Conservation (phyloP, 2,797 vertebrate species). For the Myripristis jacobus region DNA sequence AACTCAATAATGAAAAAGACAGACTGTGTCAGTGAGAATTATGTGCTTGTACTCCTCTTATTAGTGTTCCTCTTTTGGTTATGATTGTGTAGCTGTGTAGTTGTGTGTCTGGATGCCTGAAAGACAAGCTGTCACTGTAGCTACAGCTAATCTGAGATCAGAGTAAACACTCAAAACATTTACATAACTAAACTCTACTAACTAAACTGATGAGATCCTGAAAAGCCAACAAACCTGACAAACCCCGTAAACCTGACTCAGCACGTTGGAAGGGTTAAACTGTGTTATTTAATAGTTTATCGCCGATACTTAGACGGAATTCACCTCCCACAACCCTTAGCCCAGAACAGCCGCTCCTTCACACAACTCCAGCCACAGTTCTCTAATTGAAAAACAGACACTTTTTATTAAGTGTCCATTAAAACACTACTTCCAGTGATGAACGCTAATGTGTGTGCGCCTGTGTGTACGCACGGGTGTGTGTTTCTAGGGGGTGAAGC, state of each 20-base stretch:
- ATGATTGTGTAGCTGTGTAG: no score
- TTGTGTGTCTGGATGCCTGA: neutral
- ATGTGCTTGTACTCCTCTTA: no score
- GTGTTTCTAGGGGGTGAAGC: constrained; percentile 41
- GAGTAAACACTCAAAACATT: no score
- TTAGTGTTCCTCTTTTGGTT: no score
- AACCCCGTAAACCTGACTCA: neutral
- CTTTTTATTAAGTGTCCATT: constrained; percentile 64
- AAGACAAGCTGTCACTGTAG: no score
- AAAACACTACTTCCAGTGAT: constrained; percentile 63
- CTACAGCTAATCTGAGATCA: no score
- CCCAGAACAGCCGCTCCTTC: constrained; percentile 32
- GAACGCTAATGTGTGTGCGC: constrained; percentile 20
- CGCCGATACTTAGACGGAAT: constrained; percentile 7
- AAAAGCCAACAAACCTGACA: neutral
- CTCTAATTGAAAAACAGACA: constrained; percentile 60
- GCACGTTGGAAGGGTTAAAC: constrained; percentile 1
- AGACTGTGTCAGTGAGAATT: no score
- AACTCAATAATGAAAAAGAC: no score
- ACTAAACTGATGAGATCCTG: neutral
- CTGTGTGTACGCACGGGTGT: constrained; percentile 1
- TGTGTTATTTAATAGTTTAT: neutral
- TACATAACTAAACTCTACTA: neutral
- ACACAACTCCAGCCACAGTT: constrained; percentile 31
- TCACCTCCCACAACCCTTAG: constrained; percentile 10